Percentiles rank a stretch among this genome's conserved stretches.
Evolutionary conservation across 2,888 invertebrate genomes (phyloP).

Genomic region (Julus scandinavius): DNA sequence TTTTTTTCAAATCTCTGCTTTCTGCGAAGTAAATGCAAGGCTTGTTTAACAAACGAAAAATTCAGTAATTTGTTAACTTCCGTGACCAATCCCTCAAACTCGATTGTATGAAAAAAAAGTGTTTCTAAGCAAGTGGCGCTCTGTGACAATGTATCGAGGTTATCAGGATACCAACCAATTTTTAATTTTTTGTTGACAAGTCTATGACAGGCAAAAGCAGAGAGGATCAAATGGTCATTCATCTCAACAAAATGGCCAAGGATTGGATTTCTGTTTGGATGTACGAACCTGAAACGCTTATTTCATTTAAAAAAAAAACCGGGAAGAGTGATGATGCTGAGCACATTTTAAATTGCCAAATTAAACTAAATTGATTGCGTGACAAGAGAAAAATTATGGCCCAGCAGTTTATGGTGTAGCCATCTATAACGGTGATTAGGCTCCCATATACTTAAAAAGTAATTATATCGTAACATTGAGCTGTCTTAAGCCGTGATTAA

Average conservation of each 20-base stretch:
- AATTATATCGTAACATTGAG: background rate
- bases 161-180: background rate
- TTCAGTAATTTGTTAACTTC: too few species aligned
- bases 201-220: background rate
- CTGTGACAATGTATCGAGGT: background rate
- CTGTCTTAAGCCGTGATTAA: background rate
- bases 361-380: background rate
- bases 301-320: background rate
- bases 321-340: background rate
- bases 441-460: background rate
- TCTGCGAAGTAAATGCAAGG: too few species aligned
- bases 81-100: too few species aligned
- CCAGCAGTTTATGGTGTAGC: background rate
- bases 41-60: too few species aligned
- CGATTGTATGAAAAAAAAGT: too few species aligned
- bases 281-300: background rate
- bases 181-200: background rate
- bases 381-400: background rate
- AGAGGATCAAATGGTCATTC: background rate
- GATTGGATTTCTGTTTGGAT: background rate
- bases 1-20: too few species aligned
- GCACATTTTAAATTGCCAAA: background rate
- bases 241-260: background rate
- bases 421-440: constrained; percentile 1
- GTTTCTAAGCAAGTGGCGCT: too few species aligned